phyloP scores from a whole-genome alignment of 2,113 vertebrate species.

The Rhinoderma darwinii region DNA sequence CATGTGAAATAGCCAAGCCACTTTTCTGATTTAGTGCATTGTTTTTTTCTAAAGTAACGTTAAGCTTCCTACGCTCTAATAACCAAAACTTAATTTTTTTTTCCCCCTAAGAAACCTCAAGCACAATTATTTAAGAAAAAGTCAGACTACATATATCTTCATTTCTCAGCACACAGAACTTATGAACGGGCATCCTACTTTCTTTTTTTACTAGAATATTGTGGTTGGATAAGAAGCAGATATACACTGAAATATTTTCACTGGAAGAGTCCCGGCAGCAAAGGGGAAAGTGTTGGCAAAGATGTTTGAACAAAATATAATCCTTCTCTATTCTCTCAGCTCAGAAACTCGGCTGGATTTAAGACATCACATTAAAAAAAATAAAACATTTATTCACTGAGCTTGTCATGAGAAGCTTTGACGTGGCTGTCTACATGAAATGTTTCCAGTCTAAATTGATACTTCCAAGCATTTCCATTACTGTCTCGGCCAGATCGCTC shows the following conservation, averaged over 20 bases:
- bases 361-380: neutral
- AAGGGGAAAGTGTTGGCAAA: neutral
- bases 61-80: no score
- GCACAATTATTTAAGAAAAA: neutral
- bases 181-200: neutral
- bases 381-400: neutral
- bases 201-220: neutral
- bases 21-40: no score
- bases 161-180: neutral
- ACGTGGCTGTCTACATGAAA: constrained; percentile 10
- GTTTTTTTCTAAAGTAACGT: no score
- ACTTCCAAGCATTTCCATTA: constrained; percentile 1
- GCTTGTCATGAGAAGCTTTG: neutral
- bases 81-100: neutral
- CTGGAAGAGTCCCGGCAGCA: neutral
- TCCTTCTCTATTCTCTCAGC: neutral
- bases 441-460: constrained; percentile 1
- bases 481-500: neutral
- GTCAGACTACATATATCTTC: neutral
- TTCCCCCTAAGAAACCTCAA: neutral
- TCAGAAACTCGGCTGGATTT: neutral
- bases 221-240: constrained; percentile 6
- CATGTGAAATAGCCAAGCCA: no score
- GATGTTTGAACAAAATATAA: neutral
- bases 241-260: neutral